phyloP scores from a whole-genome alignment of 2,113 vertebrate species.

The Paracanthobrama guichenoti region DNA sequence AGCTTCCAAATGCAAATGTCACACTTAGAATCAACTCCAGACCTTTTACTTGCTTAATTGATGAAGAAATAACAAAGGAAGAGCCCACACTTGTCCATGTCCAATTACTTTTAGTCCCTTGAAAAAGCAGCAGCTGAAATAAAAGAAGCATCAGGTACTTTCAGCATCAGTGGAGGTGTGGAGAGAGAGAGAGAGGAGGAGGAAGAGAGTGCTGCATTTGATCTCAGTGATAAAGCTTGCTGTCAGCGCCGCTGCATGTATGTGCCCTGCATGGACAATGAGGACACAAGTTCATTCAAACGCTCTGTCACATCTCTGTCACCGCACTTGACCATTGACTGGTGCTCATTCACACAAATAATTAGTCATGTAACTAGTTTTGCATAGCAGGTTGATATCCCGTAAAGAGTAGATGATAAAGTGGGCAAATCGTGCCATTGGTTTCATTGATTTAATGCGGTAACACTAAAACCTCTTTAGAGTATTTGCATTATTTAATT shows the following conservation, averaged over 20 bases:
- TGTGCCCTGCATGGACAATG: constrained; percentile 33
- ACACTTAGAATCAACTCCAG: too few species aligned
- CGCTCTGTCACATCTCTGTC: not conserved
- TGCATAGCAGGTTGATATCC: not conserved
- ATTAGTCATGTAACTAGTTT: not conserved
- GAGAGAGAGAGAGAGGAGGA: not conserved
- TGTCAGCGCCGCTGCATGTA: not conserved
- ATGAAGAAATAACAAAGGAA: too few species aligned
- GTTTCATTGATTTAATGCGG: not conserved
- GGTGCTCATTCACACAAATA: constrained; percentile 3
- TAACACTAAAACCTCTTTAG: not conserved
- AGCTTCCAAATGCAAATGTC: too few species aligned
- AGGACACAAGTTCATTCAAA: not conserved
- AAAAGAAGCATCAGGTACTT: not conserved
- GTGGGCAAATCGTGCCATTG: not conserved
- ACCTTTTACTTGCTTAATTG: too few species aligned
- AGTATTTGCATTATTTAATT: not conserved
- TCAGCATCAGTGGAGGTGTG: not conserved
- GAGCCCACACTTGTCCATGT: too few species aligned
- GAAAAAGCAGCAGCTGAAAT: not conserved
- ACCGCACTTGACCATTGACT: not conserved
- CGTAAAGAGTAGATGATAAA: not conserved
- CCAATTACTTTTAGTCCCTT: too few species aligned
- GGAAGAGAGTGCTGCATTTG: constrained; percentile 10
- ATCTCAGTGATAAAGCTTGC: constrained; percentile 36